A percentile compares a stretch with the other conserved stretches of the same genome.
These are phyloP conservation scores for Heteromyza rotundicornis DNA, from an alignment of 2,888 invertebrate species.

Conservation along the genomic window DNA sequence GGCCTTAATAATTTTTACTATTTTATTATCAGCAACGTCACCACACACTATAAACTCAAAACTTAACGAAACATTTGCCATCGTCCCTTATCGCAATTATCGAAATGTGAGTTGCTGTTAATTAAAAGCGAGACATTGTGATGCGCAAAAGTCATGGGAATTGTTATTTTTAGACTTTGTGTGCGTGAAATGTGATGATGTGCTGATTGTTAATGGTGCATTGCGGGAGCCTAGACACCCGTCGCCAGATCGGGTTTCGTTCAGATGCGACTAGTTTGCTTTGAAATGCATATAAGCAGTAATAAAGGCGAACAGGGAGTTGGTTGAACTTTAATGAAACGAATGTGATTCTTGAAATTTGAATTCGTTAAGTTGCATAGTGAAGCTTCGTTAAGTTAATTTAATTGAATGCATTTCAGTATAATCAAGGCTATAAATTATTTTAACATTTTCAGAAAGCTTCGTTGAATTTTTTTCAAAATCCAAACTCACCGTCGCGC, in stretches of 20 bases:
- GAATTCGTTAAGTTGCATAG: no score
- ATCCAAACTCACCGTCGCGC: conserved; percentile 61
- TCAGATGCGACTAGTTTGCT: not conserved
- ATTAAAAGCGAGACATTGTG: conserved; percentile 17
- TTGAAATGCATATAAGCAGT: no score
- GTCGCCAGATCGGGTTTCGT: not conserved
- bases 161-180: conserved; percentile 20
- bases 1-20: not conserved
- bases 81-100: conserved; percentile 9
- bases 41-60: not conserved
- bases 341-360: no score
- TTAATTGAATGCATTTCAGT: no score
- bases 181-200: conserved; percentile 13
- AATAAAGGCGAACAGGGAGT: not conserved
- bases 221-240: conserved; percentile 15
- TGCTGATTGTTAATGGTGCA: conserved; percentile 21
- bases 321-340: no score
- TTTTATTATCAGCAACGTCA: not conserved
- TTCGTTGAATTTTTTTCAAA: no score
- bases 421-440: no score
- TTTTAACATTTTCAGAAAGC: no score
- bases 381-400: no score
- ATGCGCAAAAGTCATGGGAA: conserved; percentile 29
- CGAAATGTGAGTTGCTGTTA: not conserved
- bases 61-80: conserved; percentile 5